Percentiles rank a stretch among this genome's conserved stretches.
Conservation (phyloP, 2,113 vertebrate genomes). For the Glareola pratincola region DNA sequence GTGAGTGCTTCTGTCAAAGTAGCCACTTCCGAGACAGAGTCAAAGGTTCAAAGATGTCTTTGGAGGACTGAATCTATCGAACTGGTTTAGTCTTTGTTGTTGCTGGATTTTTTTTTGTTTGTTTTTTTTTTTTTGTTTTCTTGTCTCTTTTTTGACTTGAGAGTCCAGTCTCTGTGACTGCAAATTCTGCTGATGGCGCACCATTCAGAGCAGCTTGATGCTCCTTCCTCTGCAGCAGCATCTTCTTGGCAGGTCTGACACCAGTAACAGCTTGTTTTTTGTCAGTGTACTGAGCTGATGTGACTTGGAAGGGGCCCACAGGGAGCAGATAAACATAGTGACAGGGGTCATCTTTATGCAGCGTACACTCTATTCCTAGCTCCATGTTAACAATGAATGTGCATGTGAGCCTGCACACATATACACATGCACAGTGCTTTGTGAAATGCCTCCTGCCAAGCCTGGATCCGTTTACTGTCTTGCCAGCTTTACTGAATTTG, state of each 20-base stretch:
- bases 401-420: neutral
- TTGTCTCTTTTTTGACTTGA: neutral
- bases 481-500: constrained; percentile 5
- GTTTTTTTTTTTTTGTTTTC: neutral
- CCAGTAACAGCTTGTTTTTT: constrained; percentile 56
- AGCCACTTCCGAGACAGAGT: neutral
- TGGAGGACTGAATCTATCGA: neutral
- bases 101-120: neutral
- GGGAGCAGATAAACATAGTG: constrained; percentile 7
- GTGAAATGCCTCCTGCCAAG: neutral
- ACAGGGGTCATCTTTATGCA: neutral
- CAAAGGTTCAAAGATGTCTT: neutral
- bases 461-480: neutral
- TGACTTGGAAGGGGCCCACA: constrained; percentile 23
- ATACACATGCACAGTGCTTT: neutral
- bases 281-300: constrained; percentile 15
- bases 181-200: constrained; percentile 37
- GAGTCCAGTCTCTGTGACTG: neutral
- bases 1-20: neutral
- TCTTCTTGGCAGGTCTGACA: constrained; percentile 41
- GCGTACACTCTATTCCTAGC: neutral
- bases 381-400: neutral
- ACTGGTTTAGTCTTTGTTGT: neutral
- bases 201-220: neutral
- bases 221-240: constrained; percentile 9